phyloP scores from a whole-genome alignment of 1,140 invertebrate genomes.

The Chironomus tepperi region DNA sequence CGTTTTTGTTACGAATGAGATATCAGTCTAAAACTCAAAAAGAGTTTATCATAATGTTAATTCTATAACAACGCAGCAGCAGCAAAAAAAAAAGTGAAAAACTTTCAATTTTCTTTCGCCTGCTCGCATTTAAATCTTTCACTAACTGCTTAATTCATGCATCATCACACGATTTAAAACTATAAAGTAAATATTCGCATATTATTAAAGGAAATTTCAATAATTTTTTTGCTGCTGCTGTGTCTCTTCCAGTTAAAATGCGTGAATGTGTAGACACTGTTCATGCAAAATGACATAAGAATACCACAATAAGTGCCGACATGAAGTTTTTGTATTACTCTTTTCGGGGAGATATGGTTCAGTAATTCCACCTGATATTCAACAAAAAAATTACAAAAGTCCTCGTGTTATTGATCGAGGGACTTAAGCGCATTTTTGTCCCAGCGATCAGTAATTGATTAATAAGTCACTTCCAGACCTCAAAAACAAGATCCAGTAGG shows the following conservation, averaged over 20 bases:
- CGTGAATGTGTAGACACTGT: neutral
- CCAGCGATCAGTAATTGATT: too few relatives aligned
- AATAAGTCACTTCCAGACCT: too few relatives aligned
- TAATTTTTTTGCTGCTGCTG: neutral
- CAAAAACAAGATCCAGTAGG: too few relatives aligned
- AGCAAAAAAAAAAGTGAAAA: neutral
- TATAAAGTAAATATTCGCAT: neutral
- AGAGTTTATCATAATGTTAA: too few relatives aligned
- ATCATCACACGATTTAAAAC: neutral
- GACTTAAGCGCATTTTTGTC: too few relatives aligned
- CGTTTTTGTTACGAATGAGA: too few relatives aligned
- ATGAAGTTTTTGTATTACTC: neutral
- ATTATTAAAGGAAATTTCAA: neutral
- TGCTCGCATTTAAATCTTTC: slow-evolving; percentile 17
- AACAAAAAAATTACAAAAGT: neutral
- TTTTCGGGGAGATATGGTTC: slow-evolving; percentile 5
- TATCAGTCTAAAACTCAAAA: too few relatives aligned
- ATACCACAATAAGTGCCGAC: neutral
- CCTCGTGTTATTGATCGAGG: too few relatives aligned
- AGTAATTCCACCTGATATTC: slow-evolving; percentile 17
- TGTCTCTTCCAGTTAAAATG: neutral
- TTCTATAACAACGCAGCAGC: neutral
- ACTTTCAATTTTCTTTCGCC: neutral
- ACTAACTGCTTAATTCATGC: neutral
- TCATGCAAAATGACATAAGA: slow-evolving; percentile 1